phyloP scores from a whole-genome alignment of 2,888 invertebrate species.

The Heliconius hortense region DNA sequence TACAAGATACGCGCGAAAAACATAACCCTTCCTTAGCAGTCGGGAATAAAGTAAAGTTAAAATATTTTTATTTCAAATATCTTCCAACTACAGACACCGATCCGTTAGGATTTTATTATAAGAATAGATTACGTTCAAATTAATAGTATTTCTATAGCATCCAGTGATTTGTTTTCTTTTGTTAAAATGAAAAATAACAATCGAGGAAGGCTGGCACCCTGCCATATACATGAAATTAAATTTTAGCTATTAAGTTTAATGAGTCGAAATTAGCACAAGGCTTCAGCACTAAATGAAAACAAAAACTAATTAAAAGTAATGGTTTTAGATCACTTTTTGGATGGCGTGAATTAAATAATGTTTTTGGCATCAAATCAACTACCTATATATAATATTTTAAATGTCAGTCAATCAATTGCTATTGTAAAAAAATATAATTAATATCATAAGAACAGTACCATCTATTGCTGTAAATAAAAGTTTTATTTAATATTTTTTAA shows the following conservation, averaged over 20 bases:
- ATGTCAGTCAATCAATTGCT: not conserved
- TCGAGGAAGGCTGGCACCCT: conserved; percentile 36
- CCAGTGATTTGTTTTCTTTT: conserved; percentile 10
- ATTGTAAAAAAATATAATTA: not conserved
- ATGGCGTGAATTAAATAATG: not conserved
- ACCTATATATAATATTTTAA: not conserved
- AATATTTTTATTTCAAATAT: no score
- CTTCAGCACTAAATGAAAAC: conserved; percentile 32
- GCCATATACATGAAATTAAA: conserved; percentile 45
- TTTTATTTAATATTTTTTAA: not conserved
- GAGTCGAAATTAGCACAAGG: conserved; percentile 43
- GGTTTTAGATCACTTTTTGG: conserved; percentile 24
- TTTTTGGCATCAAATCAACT: not conserved
- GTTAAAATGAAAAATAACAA: conserved; percentile 25
- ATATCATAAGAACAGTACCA: no score
- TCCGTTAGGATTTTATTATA: no score
- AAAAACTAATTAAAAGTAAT: conserved; percentile 40
- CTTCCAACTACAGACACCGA: no score
- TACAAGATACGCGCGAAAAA: no score
- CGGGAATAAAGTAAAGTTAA: no score
- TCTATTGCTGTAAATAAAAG: not conserved
- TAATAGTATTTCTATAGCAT: not conserved
- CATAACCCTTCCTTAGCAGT: no score
- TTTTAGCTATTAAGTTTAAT: conserved; percentile 45
- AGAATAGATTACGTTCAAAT: not conserved